phyloP scores from a whole-genome alignment of 2,797 vertebrate species.

The Lates japonicus region DNA sequence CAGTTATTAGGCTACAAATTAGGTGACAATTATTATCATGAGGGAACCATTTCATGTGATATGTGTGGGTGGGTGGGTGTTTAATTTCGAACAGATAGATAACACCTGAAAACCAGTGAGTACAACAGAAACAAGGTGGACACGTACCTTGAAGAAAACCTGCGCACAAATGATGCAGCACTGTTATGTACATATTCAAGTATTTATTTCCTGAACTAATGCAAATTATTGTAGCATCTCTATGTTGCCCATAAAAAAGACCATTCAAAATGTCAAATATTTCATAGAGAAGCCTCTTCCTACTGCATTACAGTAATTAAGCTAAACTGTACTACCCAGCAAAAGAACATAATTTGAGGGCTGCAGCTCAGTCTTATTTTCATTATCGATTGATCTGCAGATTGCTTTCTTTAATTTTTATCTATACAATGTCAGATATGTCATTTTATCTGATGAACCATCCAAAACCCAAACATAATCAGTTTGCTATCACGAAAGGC shows the following conservation, averaged over 20 bases:
- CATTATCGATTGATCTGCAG: not conserved
- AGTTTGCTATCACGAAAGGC: not conserved
- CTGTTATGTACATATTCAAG: not conserved
- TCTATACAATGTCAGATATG: not conserved
- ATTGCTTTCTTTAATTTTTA: not conserved
- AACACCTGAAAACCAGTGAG: not conserved
- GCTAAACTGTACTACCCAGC: not conserved
- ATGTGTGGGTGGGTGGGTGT: slow-evolving; percentile 6
- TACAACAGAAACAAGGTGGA: not conserved
- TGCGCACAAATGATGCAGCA: not conserved
- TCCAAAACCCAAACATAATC: not conserved
- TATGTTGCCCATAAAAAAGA: not conserved
- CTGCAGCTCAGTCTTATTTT: not conserved
- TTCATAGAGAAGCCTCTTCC: not conserved
- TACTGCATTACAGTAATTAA: slow-evolving; percentile 6
- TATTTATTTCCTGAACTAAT: not conserved
- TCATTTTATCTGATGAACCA: not conserved
- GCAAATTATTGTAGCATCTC: not conserved
- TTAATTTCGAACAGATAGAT: slow-evolving; percentile 28
- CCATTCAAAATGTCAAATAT: not conserved
- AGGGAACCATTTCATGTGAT: slow-evolving; percentile 14
- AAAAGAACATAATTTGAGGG: not conserved
- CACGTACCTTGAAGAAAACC: slow-evolving; percentile 6
- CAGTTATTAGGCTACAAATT: slow-evolving; percentile 44
- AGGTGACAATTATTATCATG: slow-evolving; percentile 39